Conservation (phyloP, 2,797 vertebrate species). For the Dendrocincla fuliginosa region DNA sequence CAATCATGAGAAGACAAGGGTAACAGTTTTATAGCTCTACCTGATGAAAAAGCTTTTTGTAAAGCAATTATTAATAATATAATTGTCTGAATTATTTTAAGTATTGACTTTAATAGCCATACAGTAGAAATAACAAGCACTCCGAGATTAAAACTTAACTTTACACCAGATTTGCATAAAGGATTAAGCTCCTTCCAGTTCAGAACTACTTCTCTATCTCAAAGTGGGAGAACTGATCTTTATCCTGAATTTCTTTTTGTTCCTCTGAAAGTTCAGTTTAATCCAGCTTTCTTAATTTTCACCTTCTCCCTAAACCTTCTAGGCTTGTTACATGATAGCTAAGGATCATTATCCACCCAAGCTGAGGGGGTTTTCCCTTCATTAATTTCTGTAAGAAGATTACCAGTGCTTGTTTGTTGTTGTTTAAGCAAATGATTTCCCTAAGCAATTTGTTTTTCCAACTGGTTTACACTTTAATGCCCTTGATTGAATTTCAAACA, state of each 20-base stretch:
- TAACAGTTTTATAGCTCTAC: not conserved
- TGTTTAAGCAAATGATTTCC: conserved; percentile 99
- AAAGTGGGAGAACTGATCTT: conserved; percentile 85
- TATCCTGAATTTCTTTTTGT: conserved; percentile 90
- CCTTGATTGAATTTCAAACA: conserved; percentile 94
- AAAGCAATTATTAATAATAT: not conserved
- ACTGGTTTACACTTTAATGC: conserved; percentile 99
- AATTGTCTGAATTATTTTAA: conserved; percentile 31
- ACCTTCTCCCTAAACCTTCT: conserved; percentile 94
- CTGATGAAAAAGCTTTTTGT: not conserved
- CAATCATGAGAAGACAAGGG: conserved; percentile 16
- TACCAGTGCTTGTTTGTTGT: conserved; percentile 95
- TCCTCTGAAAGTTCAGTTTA: conserved; percentile 87
- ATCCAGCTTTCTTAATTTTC: conserved; percentile 90
- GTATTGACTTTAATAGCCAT: conserved; percentile 42
- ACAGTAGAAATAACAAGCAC: conserved; percentile 13
- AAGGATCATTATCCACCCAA: conserved; percentile 79
- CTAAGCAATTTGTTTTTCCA: conserved; percentile 99
- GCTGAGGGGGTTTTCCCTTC: conserved; percentile 84
- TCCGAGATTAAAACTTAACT: conserved; percentile 59
- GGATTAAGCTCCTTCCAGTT: conserved; percentile 83
- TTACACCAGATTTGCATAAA: conserved; percentile 87
- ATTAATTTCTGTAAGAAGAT: conserved; percentile 99
- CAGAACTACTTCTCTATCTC: conserved; percentile 84
- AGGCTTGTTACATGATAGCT: conserved; percentile 86